Percentiles rank a stretch among this genome's conserved stretches.
phyloP scores from a whole-genome alignment of 2,797 vertebrate species.

The Triplophysa bombifrons region DNA sequence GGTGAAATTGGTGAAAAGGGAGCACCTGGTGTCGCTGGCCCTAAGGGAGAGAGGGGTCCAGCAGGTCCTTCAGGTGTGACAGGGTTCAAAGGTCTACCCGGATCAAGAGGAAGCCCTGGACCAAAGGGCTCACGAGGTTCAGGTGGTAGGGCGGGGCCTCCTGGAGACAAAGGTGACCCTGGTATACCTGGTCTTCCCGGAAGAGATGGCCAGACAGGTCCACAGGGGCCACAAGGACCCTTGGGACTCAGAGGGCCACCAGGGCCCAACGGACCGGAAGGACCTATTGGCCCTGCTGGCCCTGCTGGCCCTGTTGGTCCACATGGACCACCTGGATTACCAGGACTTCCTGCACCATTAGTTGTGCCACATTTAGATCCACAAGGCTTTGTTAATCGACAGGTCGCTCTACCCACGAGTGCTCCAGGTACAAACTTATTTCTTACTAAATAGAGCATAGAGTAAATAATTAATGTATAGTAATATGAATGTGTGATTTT shows the following conservation, averaged over 20 bases:
- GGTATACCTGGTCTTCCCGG: constrained; percentile 84
- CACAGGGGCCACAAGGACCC: constrained; percentile 82
- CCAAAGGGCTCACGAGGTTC: constrained; percentile 91
- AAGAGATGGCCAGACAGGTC: constrained; percentile 84
- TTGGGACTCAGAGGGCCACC: constrained; percentile 84
- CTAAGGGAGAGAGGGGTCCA: constrained; percentile 87
- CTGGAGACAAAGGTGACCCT: constrained; percentile 88
- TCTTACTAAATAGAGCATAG: background rate
- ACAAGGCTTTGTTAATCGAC: constrained; percentile 74
- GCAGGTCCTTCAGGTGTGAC: constrained; percentile 79
- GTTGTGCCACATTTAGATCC: constrained; percentile 54
- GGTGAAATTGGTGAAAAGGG: constrained; percentile 95
- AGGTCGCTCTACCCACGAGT: constrained; percentile 64
- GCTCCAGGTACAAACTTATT: constrained; percentile 63
- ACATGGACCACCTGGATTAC: constrained; percentile 84
- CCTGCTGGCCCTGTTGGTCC: constrained; percentile 71
- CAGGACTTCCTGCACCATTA: constrained; percentile 76
- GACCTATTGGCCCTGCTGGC: constrained; percentile 84
- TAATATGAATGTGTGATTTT: background rate
- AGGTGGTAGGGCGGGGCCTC: constrained; percentile 85
- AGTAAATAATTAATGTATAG: background rate
- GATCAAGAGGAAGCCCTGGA: constrained; percentile 84
- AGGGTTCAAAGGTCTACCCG: constrained; percentile 86
- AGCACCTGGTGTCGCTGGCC: constrained; percentile 80
- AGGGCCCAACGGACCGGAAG: constrained; percentile 84